Percentiles rank a stretch among this genome's conserved stretches.
These are phyloP conservation scores for Hexactinellida sp. DNA, from an alignment of 37 sponge, comb jelly and placozoan species.

Conservation along the genomic window DNA sequence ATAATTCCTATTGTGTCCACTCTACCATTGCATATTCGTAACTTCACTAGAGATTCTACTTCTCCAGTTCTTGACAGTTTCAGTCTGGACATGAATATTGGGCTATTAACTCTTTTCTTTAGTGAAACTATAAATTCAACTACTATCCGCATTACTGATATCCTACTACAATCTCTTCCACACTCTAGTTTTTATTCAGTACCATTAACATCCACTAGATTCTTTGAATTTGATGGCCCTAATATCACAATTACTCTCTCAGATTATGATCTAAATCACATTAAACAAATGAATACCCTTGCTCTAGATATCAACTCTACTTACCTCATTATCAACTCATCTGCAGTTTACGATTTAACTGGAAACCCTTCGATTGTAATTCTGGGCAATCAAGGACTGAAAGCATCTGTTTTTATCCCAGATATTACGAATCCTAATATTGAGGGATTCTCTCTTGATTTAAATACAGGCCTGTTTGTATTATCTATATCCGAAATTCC, in stretches of 20 bases:
- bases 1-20: slow-evolving; percentile 43
- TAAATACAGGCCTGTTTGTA: slow-evolving; percentile 36
- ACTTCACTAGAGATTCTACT: slow-evolving; percentile 31
- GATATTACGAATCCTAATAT: slow-evolving; percentile 41
- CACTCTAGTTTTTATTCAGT: background rate
- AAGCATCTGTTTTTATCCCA: slow-evolving; percentile 23
- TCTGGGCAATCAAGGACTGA: slow-evolving; percentile 13
- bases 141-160: background rate
- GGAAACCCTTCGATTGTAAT: slow-evolving; percentile 28
- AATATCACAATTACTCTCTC: slow-evolving; percentile 35
- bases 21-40: slow-evolving; percentile 26
- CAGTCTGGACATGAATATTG: background rate
- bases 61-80: slow-evolving; percentile 25
- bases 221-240: background rate
- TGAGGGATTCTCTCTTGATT: slow-evolving; percentile 21
- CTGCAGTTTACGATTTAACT: slow-evolving; percentile 35
- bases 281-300: slow-evolving; percentile 35
- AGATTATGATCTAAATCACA: slow-evolving; percentile 40
- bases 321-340: slow-evolving; percentile 29
- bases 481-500: slow-evolving; percentile 53
- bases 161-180: background rate
- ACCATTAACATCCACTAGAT: background rate
- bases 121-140: slow-evolving; percentile 18
- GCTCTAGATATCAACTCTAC: slow-evolving; percentile 24
- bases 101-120: background rate